Percentiles rank a stretch among this genome's conserved stretches.
phyloP scores from a whole-genome alignment of 2,113 vertebrate genomes.

The Oreocharis arfaki region DNA sequence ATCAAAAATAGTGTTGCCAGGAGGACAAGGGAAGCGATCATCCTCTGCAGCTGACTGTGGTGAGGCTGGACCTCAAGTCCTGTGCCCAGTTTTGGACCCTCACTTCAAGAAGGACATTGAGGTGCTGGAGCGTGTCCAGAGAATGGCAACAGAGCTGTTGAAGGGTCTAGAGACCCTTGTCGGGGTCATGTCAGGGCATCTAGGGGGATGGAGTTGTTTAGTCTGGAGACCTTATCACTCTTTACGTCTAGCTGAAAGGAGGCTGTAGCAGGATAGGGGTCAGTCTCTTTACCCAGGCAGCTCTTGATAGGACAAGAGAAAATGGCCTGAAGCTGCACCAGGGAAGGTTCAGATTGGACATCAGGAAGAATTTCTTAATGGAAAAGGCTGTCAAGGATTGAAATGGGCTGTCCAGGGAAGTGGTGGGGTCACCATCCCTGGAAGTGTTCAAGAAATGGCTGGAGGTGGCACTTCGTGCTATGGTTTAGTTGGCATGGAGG shows the following conservation, averaged over 20 bases:
- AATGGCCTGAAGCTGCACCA: neutral
- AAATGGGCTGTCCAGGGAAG: neutral
- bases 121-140: neutral
- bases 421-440: neutral
- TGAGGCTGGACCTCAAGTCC: neutral
- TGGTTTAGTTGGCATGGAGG: neutral
- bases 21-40: too few relatives aligned
- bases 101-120: too few relatives aligned
- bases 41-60: accelerated
- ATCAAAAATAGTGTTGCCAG: neutral
- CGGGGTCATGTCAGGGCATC: too few relatives aligned
- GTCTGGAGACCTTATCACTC: neutral
- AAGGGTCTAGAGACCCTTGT: neutral
- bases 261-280: neutral
- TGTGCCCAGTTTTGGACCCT: neutral
- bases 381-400: neutral
- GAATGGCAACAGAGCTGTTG: neutral
- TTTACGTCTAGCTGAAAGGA: neutral
- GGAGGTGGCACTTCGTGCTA: neutral
- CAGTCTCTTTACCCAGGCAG: neutral
- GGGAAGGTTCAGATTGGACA: neutral
- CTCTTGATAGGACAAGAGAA: neutral
- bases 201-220: neutral
- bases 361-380: neutral
- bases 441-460: neutral